phyloP scores from a whole-genome alignment of 1,140 invertebrate genomes.

The Drosophila nigrodunni region DNA sequence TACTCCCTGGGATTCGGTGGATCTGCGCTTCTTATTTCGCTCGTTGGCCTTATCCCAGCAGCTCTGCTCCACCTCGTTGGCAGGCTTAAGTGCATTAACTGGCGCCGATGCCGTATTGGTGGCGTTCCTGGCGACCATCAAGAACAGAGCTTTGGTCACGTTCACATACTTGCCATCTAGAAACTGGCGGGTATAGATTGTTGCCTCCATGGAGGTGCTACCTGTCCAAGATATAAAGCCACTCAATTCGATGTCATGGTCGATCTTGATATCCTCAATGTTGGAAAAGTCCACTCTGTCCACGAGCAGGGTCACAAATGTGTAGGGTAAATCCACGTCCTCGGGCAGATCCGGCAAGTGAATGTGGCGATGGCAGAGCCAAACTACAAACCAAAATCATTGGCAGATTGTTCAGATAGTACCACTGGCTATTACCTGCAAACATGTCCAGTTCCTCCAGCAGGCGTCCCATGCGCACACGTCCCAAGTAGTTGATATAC shows the following conservation, averaged over 20 bases:
- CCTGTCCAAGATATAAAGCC: conserved; percentile 92
- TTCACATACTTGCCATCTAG: conserved; percentile 86
- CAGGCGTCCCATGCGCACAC: conserved; percentile 89
- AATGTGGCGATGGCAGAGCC: conserved; percentile 89
- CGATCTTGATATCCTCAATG: conserved; percentile 84
- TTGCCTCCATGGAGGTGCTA: conserved; percentile 89
- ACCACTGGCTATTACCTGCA: conserved; percentile 85
- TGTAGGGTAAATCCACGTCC: conserved; percentile 87
- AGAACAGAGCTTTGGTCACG: conserved; percentile 89
- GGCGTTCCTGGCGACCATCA: conserved; percentile 91
- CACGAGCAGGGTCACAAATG: conserved; percentile 90
- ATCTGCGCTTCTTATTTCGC: conserved; percentile 85
- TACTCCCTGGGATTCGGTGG: conserved; percentile 81
- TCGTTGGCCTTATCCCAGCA: conserved; percentile 86
- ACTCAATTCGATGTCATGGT: conserved; percentile 89
- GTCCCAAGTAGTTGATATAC: conserved; percentile 88
- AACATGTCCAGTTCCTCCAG: conserved; percentile 93
- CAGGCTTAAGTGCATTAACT: conserved; percentile 88
- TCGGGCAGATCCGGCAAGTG: conserved; percentile 86
- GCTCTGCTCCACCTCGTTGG: conserved; percentile 87
- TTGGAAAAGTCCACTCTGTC: conserved; percentile 89
- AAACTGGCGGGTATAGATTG: conserved; percentile 89
- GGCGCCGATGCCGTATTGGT: conserved; percentile 87
- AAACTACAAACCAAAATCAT: conserved; percentile 64
- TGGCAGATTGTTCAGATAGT: not conserved